Evolutionary conservation across 2,797 vertebrate species (phyloP), one percentile per base, ranked within the genome.

Genomic region (Lepus oiostolus): DNA sequence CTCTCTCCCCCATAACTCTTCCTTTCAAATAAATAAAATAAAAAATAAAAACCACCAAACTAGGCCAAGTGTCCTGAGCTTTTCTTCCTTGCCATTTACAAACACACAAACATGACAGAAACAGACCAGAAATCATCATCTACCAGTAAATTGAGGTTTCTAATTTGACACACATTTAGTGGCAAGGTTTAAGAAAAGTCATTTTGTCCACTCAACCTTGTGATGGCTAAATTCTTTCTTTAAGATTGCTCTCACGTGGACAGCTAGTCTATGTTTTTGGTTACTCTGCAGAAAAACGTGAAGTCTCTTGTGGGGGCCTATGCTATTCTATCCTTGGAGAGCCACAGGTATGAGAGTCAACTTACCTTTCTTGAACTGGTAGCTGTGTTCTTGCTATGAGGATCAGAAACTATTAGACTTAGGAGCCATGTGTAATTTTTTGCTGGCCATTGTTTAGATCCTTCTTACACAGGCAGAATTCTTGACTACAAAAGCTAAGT

Each of bases 11-110:
- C 13, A 58, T 58, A 58, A 58, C 54, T 3, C 54, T 58, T 14
- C 17, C 52, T 58, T 58, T 58, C 54, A 14, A 58, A 58, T 58
- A 58, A 58, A 58, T 58, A 58, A 58, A 58, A 58, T 58, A 58
- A 58, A 58, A 14, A 58, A 14, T 58, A 58, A 58, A 58, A 58
- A 47, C 42, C 42, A 47, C 42, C 42, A 58, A 58, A 58, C 5
- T 19, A 58, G 17, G 54, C 54, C 54, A 58, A 17, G 82, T 67
- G 35, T n/a, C 38, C 28, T 58, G 62, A 85, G 11, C 24, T 88
- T 90, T 83, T 74, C 42, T 65, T 92, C 22, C 16, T 91, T 65
- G 30, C 60, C 77, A 54, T 86, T 90, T 91, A 90, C 5, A 95
- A 74, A 85, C 19, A 87, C 68, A 47, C n/a, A 35, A 19, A 52